Evolutionary conservation across 2,888 invertebrate genomes (phyloP).

Genomic region (Cephus runcator): DNA sequence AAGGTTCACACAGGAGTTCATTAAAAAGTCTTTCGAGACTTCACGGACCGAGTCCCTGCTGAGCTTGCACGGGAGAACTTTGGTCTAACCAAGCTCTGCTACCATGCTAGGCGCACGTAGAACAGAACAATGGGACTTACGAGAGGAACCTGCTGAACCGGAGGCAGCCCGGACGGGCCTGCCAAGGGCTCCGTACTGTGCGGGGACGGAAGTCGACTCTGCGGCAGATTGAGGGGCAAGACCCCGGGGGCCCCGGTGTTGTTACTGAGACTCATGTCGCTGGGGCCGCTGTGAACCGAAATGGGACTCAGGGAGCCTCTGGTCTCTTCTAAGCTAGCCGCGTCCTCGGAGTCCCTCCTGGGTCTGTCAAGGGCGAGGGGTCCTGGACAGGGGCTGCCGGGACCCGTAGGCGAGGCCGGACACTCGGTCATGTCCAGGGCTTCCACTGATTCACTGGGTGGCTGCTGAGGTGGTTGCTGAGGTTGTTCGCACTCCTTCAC

Average conservation of each 20-base stretch:
- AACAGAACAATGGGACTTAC: slow-evolving; percentile 68
- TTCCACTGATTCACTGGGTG: slow-evolving; percentile 48
- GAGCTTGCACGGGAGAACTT: not conserved
- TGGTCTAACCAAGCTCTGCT: not conserved
- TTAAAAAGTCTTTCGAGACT: not conserved
- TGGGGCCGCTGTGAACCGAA: slow-evolving; percentile 68
- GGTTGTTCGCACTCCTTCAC: slow-evolving; percentile 39
- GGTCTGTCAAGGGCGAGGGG: slow-evolving; percentile 56
- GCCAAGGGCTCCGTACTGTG: slow-evolving; percentile 77
- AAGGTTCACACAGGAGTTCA: slow-evolving; percentile 26
- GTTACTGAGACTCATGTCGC: slow-evolving; percentile 70
- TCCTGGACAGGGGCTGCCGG: slow-evolving; percentile 63
- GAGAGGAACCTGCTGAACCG: slow-evolving; percentile 90
- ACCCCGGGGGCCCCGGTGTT: slow-evolving; percentile 65
- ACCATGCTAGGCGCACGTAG: not conserved
- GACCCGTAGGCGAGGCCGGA: slow-evolving; percentile 37
- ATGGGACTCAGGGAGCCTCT: slow-evolving; percentile 62
- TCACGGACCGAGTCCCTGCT: not conserved
- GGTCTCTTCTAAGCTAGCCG: slow-evolving; percentile 57
- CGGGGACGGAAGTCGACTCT: slow-evolving; percentile 71
- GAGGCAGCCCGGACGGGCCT: slow-evolving; percentile 86
- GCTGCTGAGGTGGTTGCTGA: slow-evolving; percentile 35
- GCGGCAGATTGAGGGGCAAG: slow-evolving; percentile 53
- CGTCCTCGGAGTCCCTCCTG: slow-evolving; percentile 59
- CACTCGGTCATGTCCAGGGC: slow-evolving; percentile 53